Base-by-base conservation (phyloP, 92 coral and sea anemone species). In the Bergia sp. region DNA sequence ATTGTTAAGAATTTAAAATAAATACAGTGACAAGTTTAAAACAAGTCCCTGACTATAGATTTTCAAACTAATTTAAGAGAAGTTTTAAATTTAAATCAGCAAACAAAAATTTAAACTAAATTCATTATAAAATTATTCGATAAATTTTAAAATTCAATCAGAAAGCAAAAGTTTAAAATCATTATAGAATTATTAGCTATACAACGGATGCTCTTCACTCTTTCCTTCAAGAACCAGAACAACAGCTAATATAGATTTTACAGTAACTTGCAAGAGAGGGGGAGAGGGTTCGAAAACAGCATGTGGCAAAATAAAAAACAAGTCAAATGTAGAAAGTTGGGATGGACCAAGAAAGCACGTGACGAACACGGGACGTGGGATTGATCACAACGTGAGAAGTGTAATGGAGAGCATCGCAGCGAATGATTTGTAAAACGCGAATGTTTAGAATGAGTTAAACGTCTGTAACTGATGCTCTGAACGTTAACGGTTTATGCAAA, bases 401-500 rank as follows among this genome's bases (percentile, higher is more conserved):
- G 47, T 82, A 82, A 77, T 42, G 86, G 16, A 82, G 64, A 65
- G 40, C 57, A 82, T 82, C 49, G 36, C 18, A 44, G 47, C 49
- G 66, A 57, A 57, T 7, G 73, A 58, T 82, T 64, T 40, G 38
- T 64, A 18, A 61, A 7, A 64, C 39, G 50, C 74, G 39, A 53
- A 40, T 61, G 73, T 82, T 61, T 82, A 82, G 76, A 6, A 38
- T 65, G 37, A 21, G 8, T 21, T 7, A 7, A 39, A 18, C 38
- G 49, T 38, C 12, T 55, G 42, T 37, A 15, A 58, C 44, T 47
- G 0, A 16, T 12, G 9, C 6, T 61, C 64, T 38, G 37, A 61
- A 61, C 11, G 47, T 53, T 20, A 49, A 80, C 15, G n/a, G 47
- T 3, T 58, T 81, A 53, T 11, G 7, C 15, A 2, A 64, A 13